Evolutionary conservation across 30 jellyfish, hydroid and myxozoan genomes (phyloP), one percentile per base, ranked within the genome.

Genomic region (Aurelia sp.): DNA sequence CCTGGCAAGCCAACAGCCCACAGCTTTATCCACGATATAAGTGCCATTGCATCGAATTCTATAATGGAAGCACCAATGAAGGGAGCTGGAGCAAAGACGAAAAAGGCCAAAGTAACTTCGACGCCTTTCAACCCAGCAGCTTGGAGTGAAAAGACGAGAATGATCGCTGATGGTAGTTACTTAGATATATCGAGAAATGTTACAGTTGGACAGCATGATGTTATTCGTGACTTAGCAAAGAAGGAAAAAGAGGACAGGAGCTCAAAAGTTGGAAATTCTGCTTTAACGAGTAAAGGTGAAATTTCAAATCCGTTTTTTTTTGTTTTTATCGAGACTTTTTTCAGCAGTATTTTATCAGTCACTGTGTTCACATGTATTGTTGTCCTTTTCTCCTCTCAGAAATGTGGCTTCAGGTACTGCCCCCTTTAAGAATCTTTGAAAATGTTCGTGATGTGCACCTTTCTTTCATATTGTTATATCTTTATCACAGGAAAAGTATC

Each of bases 91-190:
- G 31, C 53, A 30, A 72, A 35, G 41, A 69, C 57, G 72, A 72
- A 72, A 30, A 84, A 84, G 66, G 74, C 93, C 19, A 84, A 84
- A 65, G 90, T 75, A 17, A 86, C 96, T 35, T 86, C 96, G 30
- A 86, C 96, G 17, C 96, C 96, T 3, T 86, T 86, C 74, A 74
- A 72, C 41, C 93, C 81, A 3, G 52, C 87, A 1, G 70, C 74
- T 10, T 84, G 87, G 88, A 72, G 82, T 48, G 93, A 84, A 69
- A 84, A 64, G 72, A 84, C 93, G 13, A 50, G 87, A 44, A 35
- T 52, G 74, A 27, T 84, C 22, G 82, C 93, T 7, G 93, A 84
- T 74, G 93, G 93, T 18, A 84, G 93, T 50, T 84, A 72, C 53
- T 72, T 84, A 0, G 93, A 84, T 22, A 5, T 66, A 62, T 72